Conservation (phyloP, 2,888 invertebrate species). For the Rhorus exstirpatorius region DNA sequence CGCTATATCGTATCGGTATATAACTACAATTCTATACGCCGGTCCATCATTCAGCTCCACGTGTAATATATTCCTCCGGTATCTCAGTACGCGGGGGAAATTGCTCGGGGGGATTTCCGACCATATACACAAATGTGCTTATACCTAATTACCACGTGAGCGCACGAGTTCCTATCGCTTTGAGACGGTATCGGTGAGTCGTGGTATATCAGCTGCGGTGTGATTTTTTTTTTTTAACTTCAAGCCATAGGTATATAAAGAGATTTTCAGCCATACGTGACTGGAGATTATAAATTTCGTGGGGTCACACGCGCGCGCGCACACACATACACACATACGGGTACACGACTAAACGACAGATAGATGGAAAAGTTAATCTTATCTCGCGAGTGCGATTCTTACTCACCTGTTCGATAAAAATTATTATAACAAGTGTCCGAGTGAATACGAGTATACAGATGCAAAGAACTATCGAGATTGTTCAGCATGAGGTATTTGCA, state of each 20-base stretch:
- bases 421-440: no score
- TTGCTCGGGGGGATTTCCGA: slow-evolving; percentile 13
- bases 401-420: slow-evolving; percentile 29
- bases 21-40: slow-evolving; percentile 61
- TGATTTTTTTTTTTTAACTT: slow-evolving; percentile 35
- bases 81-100: slow-evolving; percentile 30
- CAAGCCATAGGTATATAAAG: slow-evolving; percentile 16
- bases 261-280: slow-evolving; percentile 51
- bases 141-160: slow-evolving; percentile 63
- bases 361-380: slow-evolving; percentile 30
- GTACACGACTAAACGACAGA: slow-evolving; percentile 33
- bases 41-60: slow-evolving; percentile 63
- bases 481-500: no score
- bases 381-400: slow-evolving; percentile 17
- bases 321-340: background rate
- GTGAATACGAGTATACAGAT: background rate
- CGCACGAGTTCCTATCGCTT: slow-evolving; percentile 45
- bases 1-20: slow-evolving; percentile 57
- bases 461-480: no score
- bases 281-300: slow-evolving; percentile 59
- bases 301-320: background rate
- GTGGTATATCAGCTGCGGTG: slow-evolving; percentile 43
- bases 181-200: slow-evolving; percentile 33
- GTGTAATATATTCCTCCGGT: slow-evolving; percentile 34
- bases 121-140: slow-evolving; percentile 32